Percentiles rank a stretch among this genome's conserved stretches.
phyloP scores from a whole-genome alignment of 2,797 vertebrate genomes.

The Siniperca obscura region DNA sequence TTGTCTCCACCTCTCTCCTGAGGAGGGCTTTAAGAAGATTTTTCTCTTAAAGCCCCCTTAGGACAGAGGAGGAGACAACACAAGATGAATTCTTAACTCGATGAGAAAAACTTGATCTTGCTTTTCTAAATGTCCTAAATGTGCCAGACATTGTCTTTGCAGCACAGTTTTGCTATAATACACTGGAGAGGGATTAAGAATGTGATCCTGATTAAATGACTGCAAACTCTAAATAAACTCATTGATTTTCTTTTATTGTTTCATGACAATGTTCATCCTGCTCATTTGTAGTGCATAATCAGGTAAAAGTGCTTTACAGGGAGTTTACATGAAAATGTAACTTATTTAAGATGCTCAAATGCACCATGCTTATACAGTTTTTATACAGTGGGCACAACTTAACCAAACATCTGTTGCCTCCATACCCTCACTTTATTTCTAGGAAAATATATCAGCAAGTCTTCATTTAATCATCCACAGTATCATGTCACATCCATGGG shows the following conservation, averaged over 20 bases:
- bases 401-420: not conserved
- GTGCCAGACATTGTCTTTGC: conserved; percentile 14
- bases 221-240: conserved; percentile 40
- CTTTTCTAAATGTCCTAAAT: conserved; percentile 8
- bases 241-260: not conserved
- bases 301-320: not conserved
- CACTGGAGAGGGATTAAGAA: conserved; percentile 13
- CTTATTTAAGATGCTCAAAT: not conserved
- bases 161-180: conserved; percentile 10
- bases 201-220: conserved; percentile 29
- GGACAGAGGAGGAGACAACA: conserved; percentile 11
- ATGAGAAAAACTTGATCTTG: conserved; percentile 4
- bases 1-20: not conserved
- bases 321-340: not conserved
- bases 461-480: not conserved
- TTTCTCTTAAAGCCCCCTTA: not conserved
- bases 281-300: conserved; percentile 5
- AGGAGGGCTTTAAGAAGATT: no score
- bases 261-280: conserved; percentile 3
- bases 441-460: not conserved
- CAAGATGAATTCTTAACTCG: conserved; percentile 11
- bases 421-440: not conserved
- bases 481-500: not conserved
- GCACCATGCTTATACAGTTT: not conserved
- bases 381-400: not conserved